These are phyloP conservation scores for Drosophila tanythrix DNA, from an alignment of 2,888 invertebrate genomes.

Conservation along the genomic window DNA sequence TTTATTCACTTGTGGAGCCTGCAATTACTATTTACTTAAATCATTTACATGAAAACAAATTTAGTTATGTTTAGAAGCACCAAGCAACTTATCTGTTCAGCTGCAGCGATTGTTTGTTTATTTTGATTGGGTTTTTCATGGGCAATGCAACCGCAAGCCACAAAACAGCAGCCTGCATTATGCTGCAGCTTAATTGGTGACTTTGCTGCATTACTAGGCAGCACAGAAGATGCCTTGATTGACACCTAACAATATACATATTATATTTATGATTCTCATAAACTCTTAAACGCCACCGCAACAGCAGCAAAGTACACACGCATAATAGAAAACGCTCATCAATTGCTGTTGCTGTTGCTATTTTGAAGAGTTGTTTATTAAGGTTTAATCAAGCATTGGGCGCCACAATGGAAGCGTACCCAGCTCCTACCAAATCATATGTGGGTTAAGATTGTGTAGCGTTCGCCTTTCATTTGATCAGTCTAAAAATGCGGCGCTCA, in stretches of 20 bases:
- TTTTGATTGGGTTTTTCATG: slow-evolving; percentile 40
- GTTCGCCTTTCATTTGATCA: slow-evolving; percentile 32
- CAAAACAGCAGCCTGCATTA: slow-evolving; percentile 54
- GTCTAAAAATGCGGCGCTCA: slow-evolving; percentile 53
- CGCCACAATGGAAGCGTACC: slow-evolving; percentile 56
- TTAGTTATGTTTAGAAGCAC: slow-evolving; percentile 7
- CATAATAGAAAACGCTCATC: slow-evolving; percentile 41
- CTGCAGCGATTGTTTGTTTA: slow-evolving; percentile 45
- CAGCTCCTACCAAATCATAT: slow-evolving; percentile 49
- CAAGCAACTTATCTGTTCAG: slow-evolving; percentile 42
- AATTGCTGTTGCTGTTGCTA: slow-evolving; percentile 14
- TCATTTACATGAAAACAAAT: slow-evolving; percentile 23
- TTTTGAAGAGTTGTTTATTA: slow-evolving; percentile 46
- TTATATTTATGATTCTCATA: slow-evolving; percentile 28
- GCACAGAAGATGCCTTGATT: slow-evolving; percentile 67
- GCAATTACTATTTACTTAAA: background rate
- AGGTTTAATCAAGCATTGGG: slow-evolving; percentile 55
- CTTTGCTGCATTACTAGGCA: slow-evolving; percentile 72
- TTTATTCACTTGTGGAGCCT: background rate
- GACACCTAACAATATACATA: slow-evolving; percentile 67
- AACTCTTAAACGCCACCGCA: slow-evolving; percentile 46
- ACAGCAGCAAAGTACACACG: slow-evolving; percentile 12
- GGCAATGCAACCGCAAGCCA: slow-evolving; percentile 58
- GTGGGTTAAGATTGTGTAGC: slow-evolving; percentile 59
- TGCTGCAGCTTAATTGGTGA: slow-evolving; percentile 64